Base-by-base conservation (phyloP, 2,797 vertebrate genomes). In the Epinephelus coioides region DNA sequence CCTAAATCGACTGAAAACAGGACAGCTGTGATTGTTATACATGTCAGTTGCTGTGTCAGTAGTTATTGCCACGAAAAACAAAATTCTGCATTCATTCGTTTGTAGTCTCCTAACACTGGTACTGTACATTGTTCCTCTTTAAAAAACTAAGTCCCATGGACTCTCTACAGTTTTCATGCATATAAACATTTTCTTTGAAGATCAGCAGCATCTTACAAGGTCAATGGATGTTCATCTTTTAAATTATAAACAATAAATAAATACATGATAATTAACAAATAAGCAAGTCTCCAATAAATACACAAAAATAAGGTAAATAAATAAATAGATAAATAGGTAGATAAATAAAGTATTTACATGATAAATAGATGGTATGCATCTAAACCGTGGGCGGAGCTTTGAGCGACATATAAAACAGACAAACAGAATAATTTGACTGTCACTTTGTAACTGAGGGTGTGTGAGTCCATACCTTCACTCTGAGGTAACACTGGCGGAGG, bases 151-250 rank as follows among this genome's bases (percentile, higher is more conserved):
- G 94, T 94, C 95, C 89, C 87, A 19, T 17, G 94, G 95, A 95
- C 95, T 95, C 86, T 95, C 95, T 96, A 96, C 96, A 96, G 95
- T 95, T 96, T 92, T 95, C 96, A 96, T 96, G 96, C 95, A 96
- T 96, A 96, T 96, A 96, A 96, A 96, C 95, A 96, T 94, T 95
- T 95, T 96, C 95, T 95, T 95, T 96, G 93, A 95, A 95, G 95
- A 95, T 94, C 94, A 95, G 95, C 95, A 96, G 95, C 96, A 95
- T 96, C 94, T 95, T 95, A 95, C 95, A 96, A 96, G 95, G 93
- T 96, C 93, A 93, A 93, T 95, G 94, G 93, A 94, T 94, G 90
- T 93, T 94, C 78, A 83, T 88, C 91, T 91, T 89, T 87, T 76
- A 88, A 94, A 90, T 88, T 83, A 92, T 91, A 93, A 95, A 91